Evolutionary conservation across 2,888 invertebrate genomes (phyloP), one percentile per base, ranked within the genome.

Genomic region (Dasysyrphus albostriatus): DNA sequence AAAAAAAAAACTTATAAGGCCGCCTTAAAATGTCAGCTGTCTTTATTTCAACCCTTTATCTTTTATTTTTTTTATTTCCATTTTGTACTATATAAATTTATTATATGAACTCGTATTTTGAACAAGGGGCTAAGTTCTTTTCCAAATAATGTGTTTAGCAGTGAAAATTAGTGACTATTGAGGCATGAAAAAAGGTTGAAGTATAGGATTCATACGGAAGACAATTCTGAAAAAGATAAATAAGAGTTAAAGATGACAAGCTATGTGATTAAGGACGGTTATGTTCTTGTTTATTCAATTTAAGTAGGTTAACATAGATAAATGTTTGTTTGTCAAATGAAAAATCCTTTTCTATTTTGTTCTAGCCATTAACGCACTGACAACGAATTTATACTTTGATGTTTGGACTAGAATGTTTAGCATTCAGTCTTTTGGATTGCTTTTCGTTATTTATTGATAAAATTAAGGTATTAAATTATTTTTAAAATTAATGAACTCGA

Each of bases 101-200:
- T 34, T 44, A 44, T 32, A 44, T 24, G 14, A 61, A 42, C 10
- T 63, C 42, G 14, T 29, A 24, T 16, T 67, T 49, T 32, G 4
- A 51, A 51, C 49, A 51, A 51, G 24, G 24, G 24, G 5, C 37
- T 69, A 24, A 37, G 24, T 37, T 69, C 37, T 69, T 24, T 37
- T 37, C n/a, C 14, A 69, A 69, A 51, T 69, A 69, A 69, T 69
- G 67, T 51, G 67, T 51, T 51, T 69, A 69, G 67, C 67, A 69
- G 51, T 69, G 67, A 51, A 67, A 51, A 69, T 69, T 69, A 69
- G 67, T 69, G 51, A 19, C 51, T 51, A 69, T 51, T 51, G 67
- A 51, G 37, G 67, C 67, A 69, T 69, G 37, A 10, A 51, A 65
- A 69, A 69, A 51, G 67, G 49, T 65, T 24, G 14, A 51, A 51